Conservation (phyloP, 2,113 vertebrate species). For the Burhinus oedicnemus region DNA sequence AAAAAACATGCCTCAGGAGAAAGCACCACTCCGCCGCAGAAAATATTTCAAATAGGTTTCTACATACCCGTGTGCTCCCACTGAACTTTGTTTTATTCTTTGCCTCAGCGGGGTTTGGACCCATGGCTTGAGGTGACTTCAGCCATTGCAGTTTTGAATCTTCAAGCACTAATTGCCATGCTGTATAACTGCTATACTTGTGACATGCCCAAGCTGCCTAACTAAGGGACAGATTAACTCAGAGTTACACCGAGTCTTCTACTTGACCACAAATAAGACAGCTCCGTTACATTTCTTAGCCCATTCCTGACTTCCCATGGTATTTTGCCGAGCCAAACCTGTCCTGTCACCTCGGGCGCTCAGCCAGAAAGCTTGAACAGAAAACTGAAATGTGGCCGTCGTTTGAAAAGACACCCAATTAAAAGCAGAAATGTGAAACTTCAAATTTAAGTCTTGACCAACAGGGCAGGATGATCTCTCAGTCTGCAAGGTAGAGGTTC, state of each 20-base stretch:
- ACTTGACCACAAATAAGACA: neutral
- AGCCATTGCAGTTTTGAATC: neutral
- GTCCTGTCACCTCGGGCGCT: neutral
- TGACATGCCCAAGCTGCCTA: neutral
- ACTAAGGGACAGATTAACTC: neutral
- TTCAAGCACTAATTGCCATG: neutral
- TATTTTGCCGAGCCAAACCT: neutral
- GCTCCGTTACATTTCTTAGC: neutral
- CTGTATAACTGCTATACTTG: rapidly evolving
- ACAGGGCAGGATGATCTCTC: neutral
- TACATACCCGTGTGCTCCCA: rapidly evolving
- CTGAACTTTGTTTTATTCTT: neutral
- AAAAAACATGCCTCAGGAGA: neutral
- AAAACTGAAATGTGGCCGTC: neutral
- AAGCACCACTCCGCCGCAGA: neutral
- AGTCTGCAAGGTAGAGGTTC: neutral
- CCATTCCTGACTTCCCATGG: neutral
- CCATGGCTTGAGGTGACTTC: neutral
- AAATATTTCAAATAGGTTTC: neutral
- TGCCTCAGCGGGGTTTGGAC: neutral
- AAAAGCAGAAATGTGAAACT: neutral
- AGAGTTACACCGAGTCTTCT: neutral
- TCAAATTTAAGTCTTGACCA: neutral
- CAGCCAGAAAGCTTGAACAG: neutral
- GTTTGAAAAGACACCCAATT: neutral